Evolutionary conservation across 2,797 vertebrate species (phyloP).

Genomic region (Enteromius treurensis): DNA sequence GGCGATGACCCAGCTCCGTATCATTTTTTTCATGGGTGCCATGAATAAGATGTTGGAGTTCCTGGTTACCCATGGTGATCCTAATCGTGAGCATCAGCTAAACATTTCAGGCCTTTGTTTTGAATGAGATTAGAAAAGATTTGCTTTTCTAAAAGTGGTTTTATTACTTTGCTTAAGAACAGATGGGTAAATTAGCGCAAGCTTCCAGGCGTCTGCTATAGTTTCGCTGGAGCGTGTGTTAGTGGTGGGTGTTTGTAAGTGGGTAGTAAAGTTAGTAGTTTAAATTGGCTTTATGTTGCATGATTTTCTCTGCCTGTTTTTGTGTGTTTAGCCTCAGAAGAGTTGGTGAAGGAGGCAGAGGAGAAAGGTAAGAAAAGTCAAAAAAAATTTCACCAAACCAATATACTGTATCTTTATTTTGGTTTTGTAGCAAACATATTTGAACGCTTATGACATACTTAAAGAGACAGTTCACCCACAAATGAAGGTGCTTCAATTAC

Average conservation of each 20-base stretch:
- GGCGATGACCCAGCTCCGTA: constrained; percentile 88
- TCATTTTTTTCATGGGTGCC: constrained; percentile 93
- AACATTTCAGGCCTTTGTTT: neutral
- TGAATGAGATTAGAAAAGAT: neutral
- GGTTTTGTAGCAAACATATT: neutral
- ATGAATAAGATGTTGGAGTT: constrained; percentile 94
- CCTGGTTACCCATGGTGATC: constrained; percentile 72
- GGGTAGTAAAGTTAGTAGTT: neutral
- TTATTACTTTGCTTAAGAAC: neutral
- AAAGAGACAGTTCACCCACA: neutral
- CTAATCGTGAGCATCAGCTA: constrained; percentile 74
- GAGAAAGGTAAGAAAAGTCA: constrained; percentile 75
- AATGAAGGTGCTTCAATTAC: neutral
- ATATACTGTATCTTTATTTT: neutral
- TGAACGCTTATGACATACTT: neutral
- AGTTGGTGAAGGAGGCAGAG: constrained; percentile 64
- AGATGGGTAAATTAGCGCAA: neutral
- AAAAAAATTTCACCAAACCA: neutral
- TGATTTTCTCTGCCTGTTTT: neutral
- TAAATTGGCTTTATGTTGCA: neutral
- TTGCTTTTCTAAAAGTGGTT: neutral
- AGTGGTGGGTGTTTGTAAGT: constrained; percentile 14
- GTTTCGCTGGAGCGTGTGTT: constrained; percentile 1
- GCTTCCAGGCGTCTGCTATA: neutral
- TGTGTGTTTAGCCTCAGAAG: constrained; percentile 68